These are phyloP conservation scores for Eciton burchellii DNA, from an alignment of 1,140 invertebrate species.

Conservation along the genomic window DNA sequence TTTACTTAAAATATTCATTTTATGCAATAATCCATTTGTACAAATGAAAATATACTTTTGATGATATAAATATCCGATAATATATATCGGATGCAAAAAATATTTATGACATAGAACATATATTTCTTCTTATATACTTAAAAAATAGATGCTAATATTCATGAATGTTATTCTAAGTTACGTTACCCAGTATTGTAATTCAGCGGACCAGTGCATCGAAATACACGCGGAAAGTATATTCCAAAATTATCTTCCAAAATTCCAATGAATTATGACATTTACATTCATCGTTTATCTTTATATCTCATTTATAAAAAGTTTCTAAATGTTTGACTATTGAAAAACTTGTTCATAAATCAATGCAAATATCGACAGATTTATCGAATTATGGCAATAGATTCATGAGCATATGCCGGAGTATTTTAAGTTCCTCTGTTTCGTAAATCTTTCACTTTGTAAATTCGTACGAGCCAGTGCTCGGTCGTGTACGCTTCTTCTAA, in stretches of 20 bases:
- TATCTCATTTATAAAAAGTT: slow-evolving; percentile 48
- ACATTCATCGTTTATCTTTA: slow-evolving; percentile 53
- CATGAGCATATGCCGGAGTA: slow-evolving; percentile 12
- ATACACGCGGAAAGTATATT: slow-evolving; percentile 11
- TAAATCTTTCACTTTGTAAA: slow-evolving; percentile 97
- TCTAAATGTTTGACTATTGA: slow-evolving; percentile 19
- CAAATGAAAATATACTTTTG: slow-evolving; percentile 39
- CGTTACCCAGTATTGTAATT: slow-evolving; percentile 29
- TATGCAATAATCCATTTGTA: slow-evolving; percentile 1
- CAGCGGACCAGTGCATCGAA: neutral
- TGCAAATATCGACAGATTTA: slow-evolving; percentile 56
- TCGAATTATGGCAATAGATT: slow-evolving; percentile 36
- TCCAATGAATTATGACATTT: slow-evolving; percentile 39
- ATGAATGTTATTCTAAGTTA: slow-evolving; percentile 48
- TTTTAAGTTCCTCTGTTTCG: slow-evolving; percentile 90
- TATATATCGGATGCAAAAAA: slow-evolving; percentile 36
- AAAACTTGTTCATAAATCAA: slow-evolving; percentile 51
- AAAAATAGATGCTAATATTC: slow-evolving; percentile 17
- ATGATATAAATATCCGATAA: slow-evolving; percentile 22
- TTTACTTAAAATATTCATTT: slow-evolving; percentile 25
- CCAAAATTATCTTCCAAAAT: slow-evolving; percentile 8
- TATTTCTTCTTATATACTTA: slow-evolving; percentile 40
- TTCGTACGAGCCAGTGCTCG: slow-evolving; percentile 97
- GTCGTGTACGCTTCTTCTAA: slow-evolving; percentile 98
- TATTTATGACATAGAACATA: slow-evolving; percentile 25